Base-by-base conservation (phyloP, 2,888 invertebrate genomes). In the Epirrhoe alternata region DNA sequence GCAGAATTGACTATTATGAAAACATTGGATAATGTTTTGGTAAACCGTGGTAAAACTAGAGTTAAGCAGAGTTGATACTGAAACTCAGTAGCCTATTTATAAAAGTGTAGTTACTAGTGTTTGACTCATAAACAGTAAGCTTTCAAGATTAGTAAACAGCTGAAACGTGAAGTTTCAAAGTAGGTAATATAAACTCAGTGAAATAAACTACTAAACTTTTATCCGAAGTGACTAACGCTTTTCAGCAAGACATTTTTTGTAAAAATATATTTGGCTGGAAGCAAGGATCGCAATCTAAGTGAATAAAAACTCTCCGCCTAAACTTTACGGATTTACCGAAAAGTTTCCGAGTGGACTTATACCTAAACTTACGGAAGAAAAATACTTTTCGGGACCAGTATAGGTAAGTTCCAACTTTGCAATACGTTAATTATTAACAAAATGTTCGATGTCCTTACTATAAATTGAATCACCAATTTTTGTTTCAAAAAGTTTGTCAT, bases 311-410 rank as follows among this genome's bases (percentile, higher is more conserved):
- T 76, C 45, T 70, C 64, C 58, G 76, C 71, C 62, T 61, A 67
- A 79, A 80, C 71, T 79, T 82, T 78, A 75, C 64, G 78, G 75
- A 79, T 78, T 77, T 74, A 49, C 71, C 66, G 62, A 66, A 69
- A 75, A 80, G 75, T 76, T 79, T 72, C 66, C 61, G 60, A 69
- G 65, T 68, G 75, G 72, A 66, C 64, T 73, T 68, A 60, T 63
- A 59, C 24, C 54, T 47, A 63, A 64, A 61, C 63, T 61, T 68
- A 64, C 59, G 61, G 47, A 54, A 61, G 58, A 51, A 63, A 60
- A 61, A 60, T 53, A 58, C 64, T 61, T 64, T 62, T 61, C 30
- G 57, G 52, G 45, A 63, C 31, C 60, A 57, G 53, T 42, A 35
- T 47, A 61, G 64, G 64, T 68, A 61, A 57, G 64, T 64, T 61